Conservation (phyloP, 2,797 vertebrate genomes). For the Propithecus deckenii region DNA sequence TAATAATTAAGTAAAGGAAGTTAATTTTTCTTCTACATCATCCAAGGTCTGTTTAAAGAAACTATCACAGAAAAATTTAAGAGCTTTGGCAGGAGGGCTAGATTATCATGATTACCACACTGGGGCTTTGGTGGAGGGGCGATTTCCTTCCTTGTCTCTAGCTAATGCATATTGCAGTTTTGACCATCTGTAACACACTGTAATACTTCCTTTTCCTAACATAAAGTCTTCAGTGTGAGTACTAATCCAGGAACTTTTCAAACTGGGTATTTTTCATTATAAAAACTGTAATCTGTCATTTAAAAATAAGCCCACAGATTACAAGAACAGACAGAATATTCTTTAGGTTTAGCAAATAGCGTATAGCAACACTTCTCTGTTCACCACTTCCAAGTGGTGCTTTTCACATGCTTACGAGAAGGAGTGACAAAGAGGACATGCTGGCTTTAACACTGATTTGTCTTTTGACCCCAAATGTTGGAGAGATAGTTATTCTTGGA, state of each 20-base stretch:
- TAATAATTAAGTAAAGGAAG: conserved; percentile 54
- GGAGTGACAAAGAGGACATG: not conserved
- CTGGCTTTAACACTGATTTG: not conserved
- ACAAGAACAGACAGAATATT: not conserved
- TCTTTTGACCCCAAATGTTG: not conserved
- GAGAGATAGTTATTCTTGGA: conserved; percentile 9
- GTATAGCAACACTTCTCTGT: not conserved
- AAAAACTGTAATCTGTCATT: conserved; percentile 23
- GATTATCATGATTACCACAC: not conserved
- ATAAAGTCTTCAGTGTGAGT: not conserved
- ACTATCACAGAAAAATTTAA: not conserved
- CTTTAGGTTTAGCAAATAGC: not conserved
- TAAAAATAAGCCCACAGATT: conserved; percentile 2
- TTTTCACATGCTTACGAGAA: not conserved
- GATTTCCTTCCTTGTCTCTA: not conserved
- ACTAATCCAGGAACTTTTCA: conserved; percentile 23
- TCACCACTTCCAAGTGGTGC: not conserved
- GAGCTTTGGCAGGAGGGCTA: not conserved
- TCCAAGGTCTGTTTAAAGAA: conserved; percentile 11
- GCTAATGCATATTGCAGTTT: conserved; percentile 41
- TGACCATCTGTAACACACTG: not conserved
- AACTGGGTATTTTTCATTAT: conserved; percentile 35
- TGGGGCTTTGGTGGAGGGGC: not conserved
- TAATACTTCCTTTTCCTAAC: conserved; percentile 48
- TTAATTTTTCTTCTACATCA: not conserved